Conservation (phyloP, 2,113 vertebrate genomes). For the Spea multiplicata region DNA sequence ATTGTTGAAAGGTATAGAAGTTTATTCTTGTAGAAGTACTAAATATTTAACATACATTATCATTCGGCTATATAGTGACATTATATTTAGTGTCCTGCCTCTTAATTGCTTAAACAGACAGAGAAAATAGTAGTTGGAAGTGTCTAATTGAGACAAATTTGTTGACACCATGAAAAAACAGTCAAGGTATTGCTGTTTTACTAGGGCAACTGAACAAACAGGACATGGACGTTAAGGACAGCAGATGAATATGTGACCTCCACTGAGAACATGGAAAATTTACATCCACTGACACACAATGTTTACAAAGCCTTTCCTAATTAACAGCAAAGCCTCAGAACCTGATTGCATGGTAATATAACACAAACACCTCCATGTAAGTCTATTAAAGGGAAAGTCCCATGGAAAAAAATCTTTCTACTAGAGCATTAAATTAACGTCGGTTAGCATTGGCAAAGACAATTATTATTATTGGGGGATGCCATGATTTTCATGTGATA, state of each 20-base stretch:
- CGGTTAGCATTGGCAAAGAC: too few relatives aligned
- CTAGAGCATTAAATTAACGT: too few relatives aligned
- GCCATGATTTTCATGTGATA: too few relatives aligned
- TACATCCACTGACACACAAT: not conserved
- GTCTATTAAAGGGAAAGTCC: too few relatives aligned
- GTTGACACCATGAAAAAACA: not conserved
- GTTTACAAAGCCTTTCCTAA: not conserved
- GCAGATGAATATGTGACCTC: not conserved
- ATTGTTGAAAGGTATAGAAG: too few relatives aligned
- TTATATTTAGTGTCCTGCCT: not conserved
- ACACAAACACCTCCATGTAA: not conserved
- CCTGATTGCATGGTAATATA: not conserved
- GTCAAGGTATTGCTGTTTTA: not conserved
- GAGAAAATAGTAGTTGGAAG: not conserved
- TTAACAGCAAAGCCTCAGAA: not conserved
- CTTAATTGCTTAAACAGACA: not conserved
- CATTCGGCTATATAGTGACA: too few relatives aligned
- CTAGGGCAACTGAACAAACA: conserved; percentile 5
- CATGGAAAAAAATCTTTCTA: too few relatives aligned
- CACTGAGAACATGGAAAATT: not conserved
- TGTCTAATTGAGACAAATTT: conserved; percentile 4
- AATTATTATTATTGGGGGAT: too few relatives aligned
- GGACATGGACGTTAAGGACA: not conserved
- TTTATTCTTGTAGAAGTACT: not conserved
- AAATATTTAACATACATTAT: not conserved